A percentile compares a stretch with the other conserved stretches of the same genome.
phyloP scores from a whole-genome alignment of 2,113 vertebrate species.

The Tiliqua scincoides region DNA sequence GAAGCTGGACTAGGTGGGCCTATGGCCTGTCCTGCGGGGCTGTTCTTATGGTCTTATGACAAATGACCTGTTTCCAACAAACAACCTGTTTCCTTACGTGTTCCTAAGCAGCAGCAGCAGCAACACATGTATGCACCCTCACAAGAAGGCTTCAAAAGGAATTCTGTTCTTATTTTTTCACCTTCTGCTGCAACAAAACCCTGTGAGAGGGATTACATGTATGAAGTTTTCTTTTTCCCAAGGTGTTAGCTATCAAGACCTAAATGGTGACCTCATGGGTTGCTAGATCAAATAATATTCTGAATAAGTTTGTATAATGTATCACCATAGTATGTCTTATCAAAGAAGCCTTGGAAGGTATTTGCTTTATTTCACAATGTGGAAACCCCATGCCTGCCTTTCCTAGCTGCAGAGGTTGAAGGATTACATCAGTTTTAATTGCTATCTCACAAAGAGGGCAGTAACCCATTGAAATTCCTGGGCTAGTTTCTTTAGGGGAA shows the following conservation, averaged over 20 bases:
- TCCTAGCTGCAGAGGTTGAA: slow-evolving; percentile 63
- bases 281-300: slow-evolving; percentile 66
- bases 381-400: slow-evolving; percentile 61
- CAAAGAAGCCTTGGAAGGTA: slow-evolving; percentile 66
- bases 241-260: neutral
- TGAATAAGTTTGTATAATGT: slow-evolving; percentile 54
- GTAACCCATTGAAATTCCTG: slow-evolving; percentile 47
- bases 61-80: too few species aligned
- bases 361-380: slow-evolving; percentile 70
- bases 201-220: neutral
- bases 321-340: slow-evolving; percentile 64
- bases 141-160: too few species aligned
- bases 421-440: slow-evolving; percentile 53
- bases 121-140: neutral
- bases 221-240: neutral
- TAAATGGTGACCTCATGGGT: slow-evolving; percentile 68
- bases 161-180: neutral
- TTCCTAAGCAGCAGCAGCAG: neutral
- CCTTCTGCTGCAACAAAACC: neutral
- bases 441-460: slow-evolving; percentile 54
- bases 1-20: too few species aligned
- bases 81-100: too few species aligned
- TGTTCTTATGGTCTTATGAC: too few species aligned
- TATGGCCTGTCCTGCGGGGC: too few species aligned
- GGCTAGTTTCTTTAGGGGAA: neutral